Evolutionary conservation across 1,140 invertebrate species (phyloP).

Genomic region (Megathymus violae): DNA sequence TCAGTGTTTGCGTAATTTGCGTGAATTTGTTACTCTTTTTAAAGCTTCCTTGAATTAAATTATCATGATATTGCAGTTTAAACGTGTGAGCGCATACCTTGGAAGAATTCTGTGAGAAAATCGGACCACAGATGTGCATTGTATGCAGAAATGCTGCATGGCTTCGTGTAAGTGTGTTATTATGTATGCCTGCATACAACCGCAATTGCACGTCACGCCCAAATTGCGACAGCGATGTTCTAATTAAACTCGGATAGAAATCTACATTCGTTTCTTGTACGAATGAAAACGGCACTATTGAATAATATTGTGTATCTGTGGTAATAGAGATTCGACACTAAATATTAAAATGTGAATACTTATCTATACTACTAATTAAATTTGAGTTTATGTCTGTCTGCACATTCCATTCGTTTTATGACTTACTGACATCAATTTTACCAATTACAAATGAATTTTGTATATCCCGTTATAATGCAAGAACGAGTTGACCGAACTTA

Average conservation of each 20-base stretch:
- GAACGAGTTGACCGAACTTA: no score
- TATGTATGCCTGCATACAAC: slow-evolving; percentile 40
- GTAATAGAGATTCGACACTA: background rate
- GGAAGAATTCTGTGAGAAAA: slow-evolving; percentile 43
- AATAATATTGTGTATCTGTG: background rate
- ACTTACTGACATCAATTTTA: no score
- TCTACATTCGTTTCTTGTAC: slow-evolving; percentile 7
- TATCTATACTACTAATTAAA: no score
- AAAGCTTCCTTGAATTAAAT: slow-evolving; percentile 19
- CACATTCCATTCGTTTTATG: no score
- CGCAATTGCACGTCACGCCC: slow-evolving; percentile 42
- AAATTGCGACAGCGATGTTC: slow-evolving; percentile 35
- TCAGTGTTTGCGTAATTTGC: background rate
- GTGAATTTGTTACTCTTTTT: slow-evolving; percentile 9
- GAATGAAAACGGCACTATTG: background rate
- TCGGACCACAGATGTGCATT: slow-evolving; percentile 37
- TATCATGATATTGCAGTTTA: slow-evolving; percentile 22
- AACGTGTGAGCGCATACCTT: slow-evolving; percentile 30
- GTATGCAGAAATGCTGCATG: slow-evolving; percentile 44
- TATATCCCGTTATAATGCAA: no score
- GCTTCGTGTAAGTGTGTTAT: slow-evolving; percentile 37
- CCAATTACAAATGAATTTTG: no score
- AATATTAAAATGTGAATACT: background rate
- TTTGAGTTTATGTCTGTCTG: no score
- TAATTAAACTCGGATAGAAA: slow-evolving; percentile 32